These are phyloP conservation scores for Azemiops feae DNA, from an alignment of 2,113 vertebrate species.

Conservation along the genomic window DNA sequence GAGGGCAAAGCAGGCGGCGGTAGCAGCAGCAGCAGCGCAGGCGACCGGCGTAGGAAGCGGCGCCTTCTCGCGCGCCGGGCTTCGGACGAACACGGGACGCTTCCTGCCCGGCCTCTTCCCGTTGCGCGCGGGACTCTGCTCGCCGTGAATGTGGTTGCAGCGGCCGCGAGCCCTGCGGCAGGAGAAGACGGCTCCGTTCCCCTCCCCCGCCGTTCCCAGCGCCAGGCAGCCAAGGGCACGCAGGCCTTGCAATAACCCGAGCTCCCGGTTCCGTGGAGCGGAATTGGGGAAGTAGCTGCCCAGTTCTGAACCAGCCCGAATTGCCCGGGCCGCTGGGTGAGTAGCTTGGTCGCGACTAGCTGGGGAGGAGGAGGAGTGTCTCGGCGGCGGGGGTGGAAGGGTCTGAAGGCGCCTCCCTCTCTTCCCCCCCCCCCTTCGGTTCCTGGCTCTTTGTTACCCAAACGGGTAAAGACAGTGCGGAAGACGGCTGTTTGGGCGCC, in stretches of 20 bases:
- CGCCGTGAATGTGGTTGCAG: not conserved
- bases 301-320: not conserved
- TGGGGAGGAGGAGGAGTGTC: not conserved
- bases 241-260: slow-evolving; percentile 29
- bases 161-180: slow-evolving; percentile 26
- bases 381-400: not conserved
- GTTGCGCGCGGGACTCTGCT: not conserved
- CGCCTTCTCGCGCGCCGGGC: not conserved
- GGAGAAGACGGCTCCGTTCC: not conserved
- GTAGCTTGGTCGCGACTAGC: slow-evolving; percentile 20
- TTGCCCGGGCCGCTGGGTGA: slow-evolving; percentile 39
- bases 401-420: not conserved
- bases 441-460: slow-evolving; percentile 6
- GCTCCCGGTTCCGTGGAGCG: not conserved
- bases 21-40: not conserved
- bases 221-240: slow-evolving; percentile 42
- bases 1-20: not conserved
- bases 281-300: not conserved
- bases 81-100: not conserved
- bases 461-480: not conserved
- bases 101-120: not conserved
- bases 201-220: not conserved
- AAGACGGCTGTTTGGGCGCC: not conserved
- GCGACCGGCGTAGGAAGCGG: not conserved
- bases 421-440: not conserved